Percentiles rank a stretch among this genome's conserved stretches.
Conservation (phyloP, 2,113 vertebrate species). For the Gadus chalcogrammus region DNA sequence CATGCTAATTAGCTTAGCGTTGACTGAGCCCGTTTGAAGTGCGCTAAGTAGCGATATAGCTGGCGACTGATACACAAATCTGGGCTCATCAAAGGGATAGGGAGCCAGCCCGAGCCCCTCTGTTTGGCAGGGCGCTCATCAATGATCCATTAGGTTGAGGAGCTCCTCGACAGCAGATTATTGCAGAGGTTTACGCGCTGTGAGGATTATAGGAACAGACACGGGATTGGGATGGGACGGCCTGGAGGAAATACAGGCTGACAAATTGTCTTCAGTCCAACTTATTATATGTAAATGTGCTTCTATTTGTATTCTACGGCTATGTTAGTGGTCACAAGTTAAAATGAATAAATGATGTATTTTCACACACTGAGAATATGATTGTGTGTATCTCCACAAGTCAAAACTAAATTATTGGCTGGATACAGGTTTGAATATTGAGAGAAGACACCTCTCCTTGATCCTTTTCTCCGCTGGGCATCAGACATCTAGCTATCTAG, state of each 20-base stretch:
- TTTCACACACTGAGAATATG: no score
- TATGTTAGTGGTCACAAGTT: no score
- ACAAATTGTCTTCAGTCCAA: no score
- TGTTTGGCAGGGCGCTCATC: conserved; percentile 21
- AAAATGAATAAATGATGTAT: no score
- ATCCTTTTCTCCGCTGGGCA: conserved; percentile 39
- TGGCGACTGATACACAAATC: conserved; percentile 54
- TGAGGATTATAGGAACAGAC: not conserved
- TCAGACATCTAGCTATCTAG: conserved; percentile 43
- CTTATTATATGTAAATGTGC: no score
- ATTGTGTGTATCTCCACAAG: no score
- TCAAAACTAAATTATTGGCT: not conserved
- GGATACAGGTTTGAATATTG: conserved; percentile 46
- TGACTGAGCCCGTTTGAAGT: conserved; percentile 62
- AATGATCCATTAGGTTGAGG: conserved; percentile 41
- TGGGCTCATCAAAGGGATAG: conserved; percentile 48
- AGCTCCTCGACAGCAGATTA: conserved; percentile 30
- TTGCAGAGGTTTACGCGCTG: not conserved
- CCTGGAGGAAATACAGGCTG: no score
- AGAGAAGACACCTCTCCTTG: conserved; percentile 47
- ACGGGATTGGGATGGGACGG: not conserved
- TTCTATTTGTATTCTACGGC: no score
- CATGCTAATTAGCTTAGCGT: conserved; percentile 63
- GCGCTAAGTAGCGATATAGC: conserved; percentile 46
- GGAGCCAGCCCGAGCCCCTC: conserved; percentile 40